These are phyloP conservation scores for Machimus rusticus DNA, from an alignment of 2,888 invertebrate species.

Conservation along the genomic window DNA sequence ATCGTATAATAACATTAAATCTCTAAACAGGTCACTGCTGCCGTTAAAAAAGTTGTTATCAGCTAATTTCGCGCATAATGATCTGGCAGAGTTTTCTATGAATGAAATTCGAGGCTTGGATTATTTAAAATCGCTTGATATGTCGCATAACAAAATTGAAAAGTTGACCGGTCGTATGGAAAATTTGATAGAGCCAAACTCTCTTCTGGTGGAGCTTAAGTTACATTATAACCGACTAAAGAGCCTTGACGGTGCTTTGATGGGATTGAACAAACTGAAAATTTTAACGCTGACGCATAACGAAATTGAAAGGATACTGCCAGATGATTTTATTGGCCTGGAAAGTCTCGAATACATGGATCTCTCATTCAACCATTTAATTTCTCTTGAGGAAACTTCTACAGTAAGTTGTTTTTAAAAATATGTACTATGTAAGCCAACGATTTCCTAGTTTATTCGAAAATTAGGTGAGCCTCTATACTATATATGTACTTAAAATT, in stretches of 20 bases:
- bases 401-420: conserved; percentile 72
- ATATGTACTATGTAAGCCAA: too few relatives aligned
- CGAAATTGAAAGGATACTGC: conserved; percentile 74
- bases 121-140: conserved; percentile 74
- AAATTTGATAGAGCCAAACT: conserved; percentile 80
- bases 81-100: conserved; percentile 78
- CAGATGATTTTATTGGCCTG: conserved; percentile 80
- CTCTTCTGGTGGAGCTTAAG: conserved; percentile 74
- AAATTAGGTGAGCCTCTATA: too few relatives aligned
- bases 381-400: conserved; percentile 81
- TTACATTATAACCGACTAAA: conserved; percentile 78
- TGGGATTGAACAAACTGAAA: conserved; percentile 76
- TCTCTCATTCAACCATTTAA: conserved; percentile 78
- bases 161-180: conserved; percentile 72
- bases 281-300: conserved; percentile 80
- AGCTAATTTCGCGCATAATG: conserved; percentile 79
- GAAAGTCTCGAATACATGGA: conserved; percentile 78
- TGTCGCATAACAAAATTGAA: conserved; percentile 78
- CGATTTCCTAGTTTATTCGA: too few relatives aligned
- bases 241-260: conserved; percentile 76
- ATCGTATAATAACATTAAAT: conserved; percentile 75
- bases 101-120: conserved; percentile 79
- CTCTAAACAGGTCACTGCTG: conserved; percentile 76
- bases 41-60: conserved; percentile 73
- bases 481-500: too few relatives aligned